Conservation (phyloP, 2,797 vertebrate genomes). For the Gallinago nigripennis region DNA sequence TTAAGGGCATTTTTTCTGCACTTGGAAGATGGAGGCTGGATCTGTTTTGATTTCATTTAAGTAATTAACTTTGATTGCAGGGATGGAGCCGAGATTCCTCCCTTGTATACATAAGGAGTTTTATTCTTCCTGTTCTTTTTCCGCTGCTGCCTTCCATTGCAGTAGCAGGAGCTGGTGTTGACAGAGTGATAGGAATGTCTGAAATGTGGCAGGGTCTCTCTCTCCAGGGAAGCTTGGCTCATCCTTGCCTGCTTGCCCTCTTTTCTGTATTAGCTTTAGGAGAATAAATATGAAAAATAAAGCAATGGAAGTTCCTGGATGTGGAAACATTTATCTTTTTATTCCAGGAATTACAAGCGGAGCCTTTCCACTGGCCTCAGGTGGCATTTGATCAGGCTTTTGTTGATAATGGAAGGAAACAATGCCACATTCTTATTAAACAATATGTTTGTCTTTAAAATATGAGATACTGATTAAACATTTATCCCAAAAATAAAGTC, state of each 20-base stretch:
- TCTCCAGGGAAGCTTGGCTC: neutral
- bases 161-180: neutral
- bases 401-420: neutral
- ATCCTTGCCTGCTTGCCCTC: neutral
- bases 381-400: neutral
- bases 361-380: neutral
- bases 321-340: neutral
- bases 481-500: neutral
- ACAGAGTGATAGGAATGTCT: neutral
- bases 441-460: neutral
- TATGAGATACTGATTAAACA: neutral
- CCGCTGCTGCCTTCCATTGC: neutral
- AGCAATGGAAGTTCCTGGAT: neutral
- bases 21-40: neutral
- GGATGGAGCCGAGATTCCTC: neutral
- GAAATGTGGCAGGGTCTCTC: neutral
- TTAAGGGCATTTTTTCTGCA: neutral
- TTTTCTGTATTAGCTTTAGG: neutral
- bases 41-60: neutral
- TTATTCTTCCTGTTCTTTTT: neutral
- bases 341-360: neutral
- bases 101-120: neutral
- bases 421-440: neutral
- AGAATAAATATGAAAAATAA: neutral
- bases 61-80: neutral